Evolutionary conservation across 1,140 invertebrate genomes (phyloP), one percentile per base, ranked within the genome.

Genomic region (Helicoverpa zea): DNA sequence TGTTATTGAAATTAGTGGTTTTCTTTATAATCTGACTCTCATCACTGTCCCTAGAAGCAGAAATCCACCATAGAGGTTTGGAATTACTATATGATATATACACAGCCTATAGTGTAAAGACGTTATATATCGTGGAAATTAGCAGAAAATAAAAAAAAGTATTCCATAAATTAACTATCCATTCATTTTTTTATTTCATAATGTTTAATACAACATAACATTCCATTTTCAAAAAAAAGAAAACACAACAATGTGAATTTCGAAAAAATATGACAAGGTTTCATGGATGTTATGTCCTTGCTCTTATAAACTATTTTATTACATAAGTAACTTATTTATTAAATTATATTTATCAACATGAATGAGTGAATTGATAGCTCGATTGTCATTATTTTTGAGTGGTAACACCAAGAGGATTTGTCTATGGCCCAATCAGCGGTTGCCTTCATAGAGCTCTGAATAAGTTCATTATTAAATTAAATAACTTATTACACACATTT

Each of bases 121-220:
- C 0, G 35, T 35, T 35, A 35, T 30, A 4, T 30, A 4, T 30
- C 2, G 35, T 9, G 35, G 35, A 43, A 43, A 1, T 43, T 43
- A 43, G 35, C 9, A 64, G 29, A 64, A 68, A 68, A 49, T 49
- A 70, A 70, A 52, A 52, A 52, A 5, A 29, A 30, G 5, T n/a
- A 16, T 29, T 68, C 35, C 64, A 72, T 72, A 72, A 72, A 72
- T 70, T 30, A 72, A 72, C 68, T 54, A 72, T 52, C 13, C 47
- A 72, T 72, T 54, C 30, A 47, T 14, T 43, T 35, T 23, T 63
- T 72, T 72, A 72, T 70, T 80, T 61, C 18, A 73, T 23, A 51
- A 58, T 78, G 16, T 43, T 68, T 68, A 54, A 35, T 78, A 47
- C 49, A 78, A 66, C 54, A 12, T 56, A 78, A 54, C 47, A 78